phyloP scores from a whole-genome alignment of 1,140 invertebrate genomes.

The Drosophila lini region DNA sequence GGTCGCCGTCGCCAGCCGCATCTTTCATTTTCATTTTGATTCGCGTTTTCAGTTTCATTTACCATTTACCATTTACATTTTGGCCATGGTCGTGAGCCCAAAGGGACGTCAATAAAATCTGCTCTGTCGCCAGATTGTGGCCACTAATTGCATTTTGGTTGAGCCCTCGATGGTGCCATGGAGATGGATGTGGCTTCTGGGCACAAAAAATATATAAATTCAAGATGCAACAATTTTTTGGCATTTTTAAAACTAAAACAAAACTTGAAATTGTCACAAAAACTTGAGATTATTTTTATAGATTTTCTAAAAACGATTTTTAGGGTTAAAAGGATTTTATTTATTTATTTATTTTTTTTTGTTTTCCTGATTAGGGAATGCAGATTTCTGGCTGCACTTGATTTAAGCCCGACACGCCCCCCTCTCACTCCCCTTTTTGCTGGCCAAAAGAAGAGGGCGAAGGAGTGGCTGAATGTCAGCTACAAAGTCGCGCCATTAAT shows the following conservation, averaged over 20 bases:
- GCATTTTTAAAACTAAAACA: background rate
- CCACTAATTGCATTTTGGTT: constrained; percentile 80
- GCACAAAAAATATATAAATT: background rate
- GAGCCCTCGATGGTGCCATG: constrained; percentile 46
- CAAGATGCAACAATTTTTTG: background rate
- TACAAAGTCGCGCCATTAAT: constrained; percentile 67
- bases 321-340: background rate
- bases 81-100: constrained; percentile 30
- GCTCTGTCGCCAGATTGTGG: constrained; percentile 63
- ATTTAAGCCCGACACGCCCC: constrained; percentile 42
- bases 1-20: constrained; percentile 58
- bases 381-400: constrained; percentile 35
- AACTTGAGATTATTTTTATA: too few relatives aligned
- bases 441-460: too few relatives aligned
- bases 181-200: constrained; percentile 14
- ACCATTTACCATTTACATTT: constrained; percentile 48
- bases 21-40: constrained; percentile 71
- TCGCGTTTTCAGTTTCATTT: constrained; percentile 39
- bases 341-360: background rate
- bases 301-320: background rate
- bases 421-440: background rate
- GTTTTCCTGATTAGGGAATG: constrained; percentile 15
- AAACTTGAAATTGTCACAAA: background rate
- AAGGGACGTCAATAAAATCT: constrained; percentile 57
- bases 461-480: constrained; percentile 30